Evolutionary conservation across 2,797 vertebrate genomes (phyloP), one percentile per base, ranked within the genome.

Genomic region (Lepilemur septentrionalis): DNA sequence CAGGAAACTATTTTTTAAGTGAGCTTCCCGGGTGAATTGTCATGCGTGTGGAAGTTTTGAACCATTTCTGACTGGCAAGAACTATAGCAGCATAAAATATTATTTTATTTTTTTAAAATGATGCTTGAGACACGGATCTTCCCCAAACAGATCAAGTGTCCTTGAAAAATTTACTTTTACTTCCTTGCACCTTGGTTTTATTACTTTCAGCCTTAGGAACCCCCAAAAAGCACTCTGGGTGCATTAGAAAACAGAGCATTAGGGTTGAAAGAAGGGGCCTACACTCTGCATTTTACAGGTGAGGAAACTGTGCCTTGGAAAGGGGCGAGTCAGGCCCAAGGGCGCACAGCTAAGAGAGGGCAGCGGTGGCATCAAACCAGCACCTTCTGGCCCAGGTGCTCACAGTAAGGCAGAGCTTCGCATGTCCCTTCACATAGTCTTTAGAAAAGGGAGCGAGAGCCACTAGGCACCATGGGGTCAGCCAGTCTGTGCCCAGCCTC

Each of bases 101-200:
- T 73, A 63, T 92, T 90, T 96, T 79, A 11, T 20, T 88, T 88
- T 30, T 28, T 79, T 89, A 10, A 22, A 25, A 25, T 35, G 50
- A 55, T 59, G 70, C 28, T 72, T 81, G 93, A n/a, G 57, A 81
- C 7, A 61, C 35, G 22, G 65, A 78, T 95, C 67, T 93, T 87
- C 41, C 52, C 59, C 28, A 32, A 89, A 73, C 14, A 92, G 43
- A 72, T 30, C 35, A 72, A 89, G 57, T 48, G 15, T 30, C 76
- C 61, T 57, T 32, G 13, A 57, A 25, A 48, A 7, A 32, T 78
- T 57, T 81, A 17, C 35, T 69, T 90, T 88, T 28, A 41, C 59
- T 65, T 91, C 43, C 46, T 72, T 23, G 4, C 35, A 10, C 18
- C 48, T 88, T 7, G 0, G 0, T 89, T 96, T 90, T 88, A 43